Evolutionary conservation across 2,888 invertebrate species (phyloP).

Genomic region (Noctuana brunneofusca): DNA sequence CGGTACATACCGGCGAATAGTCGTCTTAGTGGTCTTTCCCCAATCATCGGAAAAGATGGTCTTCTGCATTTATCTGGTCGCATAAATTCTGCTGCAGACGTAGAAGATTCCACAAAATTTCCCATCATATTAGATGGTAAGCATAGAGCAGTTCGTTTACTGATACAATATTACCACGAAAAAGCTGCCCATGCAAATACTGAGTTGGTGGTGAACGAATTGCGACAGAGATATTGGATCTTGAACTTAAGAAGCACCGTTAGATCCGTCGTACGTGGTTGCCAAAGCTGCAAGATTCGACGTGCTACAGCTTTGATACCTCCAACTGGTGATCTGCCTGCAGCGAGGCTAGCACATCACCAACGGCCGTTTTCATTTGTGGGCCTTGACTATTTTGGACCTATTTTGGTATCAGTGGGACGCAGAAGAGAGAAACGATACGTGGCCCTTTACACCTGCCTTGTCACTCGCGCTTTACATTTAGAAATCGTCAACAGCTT

Average conservation of each 20-base stretch:
- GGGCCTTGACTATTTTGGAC: neutral
- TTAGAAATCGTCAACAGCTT: neutral
- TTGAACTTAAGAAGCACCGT: neutral
- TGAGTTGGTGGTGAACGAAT: neutral
- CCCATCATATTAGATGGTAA: conserved; percentile 2
- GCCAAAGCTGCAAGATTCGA: neutral
- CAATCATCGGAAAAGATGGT: neutral
- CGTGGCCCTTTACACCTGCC: conserved; percentile 5
- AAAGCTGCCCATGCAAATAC: neutral
- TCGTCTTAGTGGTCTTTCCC: neutral
- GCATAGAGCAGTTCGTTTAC: neutral
- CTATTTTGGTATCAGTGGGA: neutral
- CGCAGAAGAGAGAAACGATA: conserved; percentile 2
- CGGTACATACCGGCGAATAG: conserved; percentile 1
- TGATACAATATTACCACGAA: neutral
- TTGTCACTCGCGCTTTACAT: neutral
- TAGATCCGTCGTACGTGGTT: neutral
- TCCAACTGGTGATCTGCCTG: neutral
- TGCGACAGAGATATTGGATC: neutral
- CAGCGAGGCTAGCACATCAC: neutral
- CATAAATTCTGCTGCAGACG: neutral
- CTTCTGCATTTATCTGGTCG: conserved; percentile 2
- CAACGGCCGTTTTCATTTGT: conserved; percentile 1
- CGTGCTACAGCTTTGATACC: neutral
- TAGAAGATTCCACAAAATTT: neutral